Base-by-base conservation (phyloP, 2,797 vertebrate genomes). In the Tinamus major region DNA sequence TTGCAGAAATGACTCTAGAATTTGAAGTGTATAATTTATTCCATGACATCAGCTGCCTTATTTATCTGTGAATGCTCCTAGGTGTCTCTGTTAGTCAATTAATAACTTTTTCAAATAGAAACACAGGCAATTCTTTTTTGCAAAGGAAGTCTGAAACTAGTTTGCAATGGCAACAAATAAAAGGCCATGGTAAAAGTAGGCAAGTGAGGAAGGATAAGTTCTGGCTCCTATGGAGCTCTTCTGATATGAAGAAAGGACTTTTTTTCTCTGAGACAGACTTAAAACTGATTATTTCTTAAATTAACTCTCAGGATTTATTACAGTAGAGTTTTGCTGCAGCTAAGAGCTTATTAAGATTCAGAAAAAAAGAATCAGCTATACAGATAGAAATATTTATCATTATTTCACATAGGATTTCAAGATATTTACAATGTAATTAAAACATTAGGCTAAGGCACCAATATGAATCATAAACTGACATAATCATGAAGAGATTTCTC, bases 1-100 rank as follows among this genome's bases (percentile, higher is more conserved):
- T 69, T 49, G 48, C 63, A 76, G 63, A 79, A 41, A 29, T 69
- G 35, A 79, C 48, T 33, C 31, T 24, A 33, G 37, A 59, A 70
- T 70, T 46, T 92, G 56, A 75, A 79, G 82, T 79, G 61, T 79
- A 68, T 88, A 80, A 61, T 79, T 79, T 75, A 56, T 56, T 49
- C 35, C 20, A 35, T 70, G 58, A 44, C 69, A 51, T 79, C 68
- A 56, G 42, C 42, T 67, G 74, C 62, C 69, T 75, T 79, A 72
- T 83, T 62, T 79, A 63, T 91, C 56, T 59, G 56, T 79, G 49
- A 56, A 7, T 68, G 68, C 78, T 59, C 26, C 62, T 55, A 19
- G 29, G 46, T 46, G 26, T 83, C 56, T 46, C n/a, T 31, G 44
- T 72, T 68, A n/a, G 26, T 71, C 33, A 46, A 33, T 72, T 59